phyloP scores from a whole-genome alignment of 2,113 vertebrate species.

The Varanus komodoensis region DNA sequence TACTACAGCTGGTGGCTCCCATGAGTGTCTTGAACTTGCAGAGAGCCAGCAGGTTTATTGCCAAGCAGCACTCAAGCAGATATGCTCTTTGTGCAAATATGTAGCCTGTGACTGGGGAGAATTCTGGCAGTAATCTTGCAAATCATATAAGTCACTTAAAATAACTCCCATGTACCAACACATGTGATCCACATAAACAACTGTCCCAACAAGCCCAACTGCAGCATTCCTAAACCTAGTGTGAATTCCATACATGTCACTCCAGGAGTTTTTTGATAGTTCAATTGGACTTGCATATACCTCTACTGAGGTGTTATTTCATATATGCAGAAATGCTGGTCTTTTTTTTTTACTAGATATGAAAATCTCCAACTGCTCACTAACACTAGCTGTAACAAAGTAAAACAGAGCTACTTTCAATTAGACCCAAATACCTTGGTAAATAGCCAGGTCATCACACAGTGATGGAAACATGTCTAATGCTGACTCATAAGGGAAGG shows the following conservation, averaged over 20 bases:
- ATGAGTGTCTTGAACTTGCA: background rate
- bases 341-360: conserved; percentile 3
- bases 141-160: background rate
- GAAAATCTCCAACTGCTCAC: conserved; percentile 24
- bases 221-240: conserved; percentile 18
- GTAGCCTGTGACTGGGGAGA: background rate
- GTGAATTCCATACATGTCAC: conserved; percentile 31
- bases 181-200: background rate
- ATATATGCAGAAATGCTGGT: background rate
- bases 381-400: conserved; percentile 17
- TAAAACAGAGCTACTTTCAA: no score
- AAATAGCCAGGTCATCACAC: no score
- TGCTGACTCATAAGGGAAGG: no score
- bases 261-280: conserved; percentile 56
- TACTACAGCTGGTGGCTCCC: background rate
- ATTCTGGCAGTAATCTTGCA: background rate
- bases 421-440: no score
- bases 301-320: conserved; percentile 25
- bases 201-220: background rate
- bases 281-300: conserved; percentile 54
- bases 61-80: background rate
- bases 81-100: background rate
- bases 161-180: background rate
- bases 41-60: conserved; percentile 15
- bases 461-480: no score